A percentile compares a stretch with the other conserved stretches of the same genome.
phyloP scores from a whole-genome alignment of 2,888 invertebrate genomes.

The Idaea aversata region DNA sequence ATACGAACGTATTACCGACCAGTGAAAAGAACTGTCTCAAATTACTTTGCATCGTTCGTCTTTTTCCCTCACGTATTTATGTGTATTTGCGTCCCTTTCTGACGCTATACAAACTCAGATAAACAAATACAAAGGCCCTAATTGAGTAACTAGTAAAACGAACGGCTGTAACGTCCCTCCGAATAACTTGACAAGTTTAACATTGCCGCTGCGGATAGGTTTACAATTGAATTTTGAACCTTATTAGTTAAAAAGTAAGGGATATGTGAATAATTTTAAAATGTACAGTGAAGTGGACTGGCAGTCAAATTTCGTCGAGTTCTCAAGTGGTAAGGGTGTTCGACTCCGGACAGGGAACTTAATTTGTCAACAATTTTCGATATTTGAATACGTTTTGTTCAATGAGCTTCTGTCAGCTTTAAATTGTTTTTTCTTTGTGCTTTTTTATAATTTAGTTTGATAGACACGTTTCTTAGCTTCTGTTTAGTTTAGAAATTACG shows the following conservation, averaged over 20 bases:
- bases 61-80: slow-evolving; percentile 33
- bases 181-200: slow-evolving; percentile 49
- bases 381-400: slow-evolving; percentile 80
- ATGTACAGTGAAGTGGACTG: slow-evolving; percentile 17
- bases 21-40: slow-evolving; percentile 80
- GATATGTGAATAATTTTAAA: slow-evolving; percentile 17
- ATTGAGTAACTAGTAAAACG: slow-evolving; percentile 81
- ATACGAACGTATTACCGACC: slow-evolving; percentile 76
- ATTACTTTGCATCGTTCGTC: slow-evolving; percentile 66
- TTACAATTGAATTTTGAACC: slow-evolving; percentile 31
- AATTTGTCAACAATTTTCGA: slow-evolving; percentile 81
- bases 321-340: slow-evolving; percentile 78
- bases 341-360: slow-evolving; percentile 71
- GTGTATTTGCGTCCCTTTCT: slow-evolving; percentile 47
- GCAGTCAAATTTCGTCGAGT: slow-evolving; percentile 69
- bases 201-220: slow-evolving; percentile 20
- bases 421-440: slow-evolving; percentile 70
- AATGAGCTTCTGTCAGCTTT: slow-evolving; percentile 76
- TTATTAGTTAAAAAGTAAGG: slow-evolving; percentile 23
- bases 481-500: slow-evolving; percentile 2
- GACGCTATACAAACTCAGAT: slow-evolving; percentile 77
- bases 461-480: slow-evolving; percentile 25
- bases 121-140: slow-evolving; percentile 82
- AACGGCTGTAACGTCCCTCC: slow-evolving; percentile 76
- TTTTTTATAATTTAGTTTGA: slow-evolving; percentile 55